These are phyloP conservation scores for Luidia sarsii DNA, from an alignment of 53 echinoderm and acorn worm species.

Conservation along the genomic window DNA sequence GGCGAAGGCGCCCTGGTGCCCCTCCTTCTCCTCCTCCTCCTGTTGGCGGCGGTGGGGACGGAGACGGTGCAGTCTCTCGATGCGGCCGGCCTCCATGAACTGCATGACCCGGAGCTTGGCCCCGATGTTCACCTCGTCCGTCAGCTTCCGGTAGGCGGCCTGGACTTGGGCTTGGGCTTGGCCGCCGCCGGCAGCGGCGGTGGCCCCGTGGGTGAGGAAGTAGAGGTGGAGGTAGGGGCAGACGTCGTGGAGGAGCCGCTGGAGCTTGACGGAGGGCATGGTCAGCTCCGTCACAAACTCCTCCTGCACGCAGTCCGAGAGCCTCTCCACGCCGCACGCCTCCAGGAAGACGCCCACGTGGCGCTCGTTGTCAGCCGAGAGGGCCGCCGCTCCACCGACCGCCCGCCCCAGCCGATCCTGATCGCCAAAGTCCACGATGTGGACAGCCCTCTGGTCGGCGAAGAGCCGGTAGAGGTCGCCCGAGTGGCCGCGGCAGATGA, in stretches of 20 bases:
- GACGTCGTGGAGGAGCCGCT: slow-evolving; percentile 46
- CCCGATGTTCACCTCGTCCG: slow-evolving; percentile 14
- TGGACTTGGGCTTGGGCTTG: background rate
- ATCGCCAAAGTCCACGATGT: slow-evolving; percentile 51
- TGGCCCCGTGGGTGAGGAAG: slow-evolving; percentile 21
- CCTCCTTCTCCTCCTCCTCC: no score
- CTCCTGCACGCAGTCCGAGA: slow-evolving; percentile 56
- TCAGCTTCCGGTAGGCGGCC: slow-evolving; percentile 15
- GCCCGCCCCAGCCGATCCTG: slow-evolving; percentile 30
- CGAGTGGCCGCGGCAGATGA: slow-evolving; percentile 50
- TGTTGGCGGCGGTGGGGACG: no score
- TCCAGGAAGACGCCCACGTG: slow-evolving; percentile 51
- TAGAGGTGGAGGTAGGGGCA: slow-evolving; percentile 63
- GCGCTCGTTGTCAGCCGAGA: background rate
- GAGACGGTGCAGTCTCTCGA: slow-evolving; percentile 42
- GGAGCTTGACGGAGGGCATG: slow-evolving; percentile 35
- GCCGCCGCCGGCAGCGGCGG: no score
- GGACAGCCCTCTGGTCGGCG: slow-evolving; percentile 29
- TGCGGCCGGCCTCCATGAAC: slow-evolving; percentile 30
- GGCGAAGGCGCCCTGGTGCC: slow-evolving; percentile 13
- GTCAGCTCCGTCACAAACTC: slow-evolving; percentile 46
- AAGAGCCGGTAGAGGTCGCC: slow-evolving; percentile 59
- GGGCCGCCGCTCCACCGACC: background rate
- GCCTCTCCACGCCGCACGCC: slow-evolving; percentile 50
- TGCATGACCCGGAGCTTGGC: slow-evolving; percentile 50